phyloP scores from a whole-genome alignment of 2,888 invertebrate genomes.

The Vannuccia rotundouncinata region DNA sequence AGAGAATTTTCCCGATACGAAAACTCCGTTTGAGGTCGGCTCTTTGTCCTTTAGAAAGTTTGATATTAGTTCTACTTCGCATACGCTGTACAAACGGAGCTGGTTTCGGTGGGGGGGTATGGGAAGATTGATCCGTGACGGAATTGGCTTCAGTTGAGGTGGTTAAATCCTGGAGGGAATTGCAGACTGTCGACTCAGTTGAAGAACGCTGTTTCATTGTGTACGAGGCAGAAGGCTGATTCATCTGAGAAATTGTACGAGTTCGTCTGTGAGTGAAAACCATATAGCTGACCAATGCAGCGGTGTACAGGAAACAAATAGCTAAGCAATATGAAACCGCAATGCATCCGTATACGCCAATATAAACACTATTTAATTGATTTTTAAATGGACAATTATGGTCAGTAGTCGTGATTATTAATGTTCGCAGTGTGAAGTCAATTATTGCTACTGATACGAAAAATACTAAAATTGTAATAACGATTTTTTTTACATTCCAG shows the following conservation, averaged over 20 bases:
- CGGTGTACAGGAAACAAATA: neutral
- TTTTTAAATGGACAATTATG: neutral
- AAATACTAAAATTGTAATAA: neutral
- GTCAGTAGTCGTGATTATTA: neutral
- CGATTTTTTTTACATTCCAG: neutral
- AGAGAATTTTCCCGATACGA: neutral
- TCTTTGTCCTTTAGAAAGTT: neutral
- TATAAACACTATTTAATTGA: neutral
- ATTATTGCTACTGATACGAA: neutral
- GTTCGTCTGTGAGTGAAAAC: neutral
- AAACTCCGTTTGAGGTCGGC: neutral
- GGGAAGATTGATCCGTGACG: neutral
- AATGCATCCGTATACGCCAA: neutral
- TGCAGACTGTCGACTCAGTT: neutral
- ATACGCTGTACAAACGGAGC: no score
- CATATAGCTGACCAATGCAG: neutral
- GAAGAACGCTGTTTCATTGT: neutral
- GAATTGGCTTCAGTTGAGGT: neutral
- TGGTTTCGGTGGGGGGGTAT: neutral
- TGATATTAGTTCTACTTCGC: neutral
- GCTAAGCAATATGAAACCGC: neutral
- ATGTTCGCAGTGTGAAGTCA: neutral
- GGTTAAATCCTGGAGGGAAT: no score
- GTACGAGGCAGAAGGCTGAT: neutral
- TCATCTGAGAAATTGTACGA: neutral